These are phyloP conservation scores for Microctonus hyperodae DNA, from an alignment of 2,888 invertebrate species.

Conservation along the genomic window DNA sequence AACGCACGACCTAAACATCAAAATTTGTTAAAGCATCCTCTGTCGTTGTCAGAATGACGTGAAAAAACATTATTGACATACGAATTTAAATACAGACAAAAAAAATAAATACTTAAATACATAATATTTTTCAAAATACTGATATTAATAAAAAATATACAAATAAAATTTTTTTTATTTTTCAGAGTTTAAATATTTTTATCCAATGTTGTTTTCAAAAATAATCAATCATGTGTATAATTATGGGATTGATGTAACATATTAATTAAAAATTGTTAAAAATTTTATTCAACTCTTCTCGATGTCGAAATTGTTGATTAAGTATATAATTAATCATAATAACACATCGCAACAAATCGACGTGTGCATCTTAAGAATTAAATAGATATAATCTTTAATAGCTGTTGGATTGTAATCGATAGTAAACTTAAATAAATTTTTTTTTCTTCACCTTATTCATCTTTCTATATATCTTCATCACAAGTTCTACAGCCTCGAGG, in stretches of 20 bases:
- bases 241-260: too few species aligned
- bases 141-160: too few species aligned
- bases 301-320: not conserved
- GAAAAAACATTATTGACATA: slow-evolving; percentile 8
- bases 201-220: too few species aligned
- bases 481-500: not conserved
- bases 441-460: not conserved
- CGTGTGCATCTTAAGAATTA: not conserved
- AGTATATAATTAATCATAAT: slow-evolving; percentile 19
- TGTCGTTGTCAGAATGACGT: slow-evolving; percentile 12
- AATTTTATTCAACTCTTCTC: slow-evolving; percentile 28
- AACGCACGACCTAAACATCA: slow-evolving; percentile 9
- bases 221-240: too few species aligned
- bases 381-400: slow-evolving; percentile 8
- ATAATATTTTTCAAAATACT: too few species aligned
- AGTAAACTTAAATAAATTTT: not conserved
- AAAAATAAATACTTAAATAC: not conserved
- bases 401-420: slow-evolving; percentile 14
- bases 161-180: too few species aligned
- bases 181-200: too few species aligned
- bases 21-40: slow-evolving; percentile 5
- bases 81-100: not conserved
- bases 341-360: too few species aligned
- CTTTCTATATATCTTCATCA: not conserved
- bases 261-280: not conserved